Evolutionary conservation across 2,113 vertebrate species (phyloP).

Genomic region (Xiphias gladius): DNA sequence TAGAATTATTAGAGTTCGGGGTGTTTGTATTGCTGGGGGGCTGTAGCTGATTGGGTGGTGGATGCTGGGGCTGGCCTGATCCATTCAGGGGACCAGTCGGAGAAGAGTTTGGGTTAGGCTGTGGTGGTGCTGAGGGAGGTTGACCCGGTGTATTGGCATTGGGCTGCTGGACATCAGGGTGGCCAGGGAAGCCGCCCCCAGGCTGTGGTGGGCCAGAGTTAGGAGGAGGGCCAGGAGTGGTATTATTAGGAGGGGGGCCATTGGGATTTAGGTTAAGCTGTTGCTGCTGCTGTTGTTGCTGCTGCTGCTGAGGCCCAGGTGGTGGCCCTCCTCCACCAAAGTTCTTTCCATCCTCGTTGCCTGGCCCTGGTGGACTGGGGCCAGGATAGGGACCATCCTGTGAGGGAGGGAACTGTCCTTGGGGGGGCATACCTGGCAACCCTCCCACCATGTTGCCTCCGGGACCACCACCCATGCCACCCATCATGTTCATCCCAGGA

Average conservation of each 20-base stretch:
- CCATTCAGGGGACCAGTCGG: conserved; percentile 85
- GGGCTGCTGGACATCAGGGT: conserved; percentile 83
- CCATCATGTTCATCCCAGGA: conserved; percentile 86
- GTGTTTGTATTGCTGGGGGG: conserved; percentile 80
- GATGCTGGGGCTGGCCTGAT: conserved; percentile 83
- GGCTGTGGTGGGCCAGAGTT: conserved; percentile 86
- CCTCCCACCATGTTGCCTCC: conserved; percentile 87
- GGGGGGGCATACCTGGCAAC: conserved; percentile 89
- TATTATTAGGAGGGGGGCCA: conserved; percentile 87
- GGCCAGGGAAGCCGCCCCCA: conserved; percentile 85
- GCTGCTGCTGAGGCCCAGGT: conserved; percentile 81
- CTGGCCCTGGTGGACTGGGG: conserved; percentile 85
- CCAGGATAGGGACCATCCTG: conserved; percentile 87
- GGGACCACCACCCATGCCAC: conserved; percentile 83
- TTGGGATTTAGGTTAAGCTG: conserved; percentile 85
- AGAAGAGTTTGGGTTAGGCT: conserved; percentile 86
- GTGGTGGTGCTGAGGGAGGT: conserved; percentile 80
- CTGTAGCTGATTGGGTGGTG: conserved; percentile 81
- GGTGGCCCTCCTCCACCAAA: conserved; percentile 81
- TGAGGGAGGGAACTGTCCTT: conserved; percentile 90
- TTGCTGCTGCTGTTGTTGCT: conserved; percentile 82
- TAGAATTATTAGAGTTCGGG: conserved; percentile 82
- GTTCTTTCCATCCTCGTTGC: conserved; percentile 85
- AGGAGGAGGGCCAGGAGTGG: conserved; percentile 85
- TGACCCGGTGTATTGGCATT: conserved; percentile 87